These are phyloP conservation scores for Aporrectodea caliginosa DNA, from an alignment of 1,140 invertebrate species.

Conservation along the genomic window DNA sequence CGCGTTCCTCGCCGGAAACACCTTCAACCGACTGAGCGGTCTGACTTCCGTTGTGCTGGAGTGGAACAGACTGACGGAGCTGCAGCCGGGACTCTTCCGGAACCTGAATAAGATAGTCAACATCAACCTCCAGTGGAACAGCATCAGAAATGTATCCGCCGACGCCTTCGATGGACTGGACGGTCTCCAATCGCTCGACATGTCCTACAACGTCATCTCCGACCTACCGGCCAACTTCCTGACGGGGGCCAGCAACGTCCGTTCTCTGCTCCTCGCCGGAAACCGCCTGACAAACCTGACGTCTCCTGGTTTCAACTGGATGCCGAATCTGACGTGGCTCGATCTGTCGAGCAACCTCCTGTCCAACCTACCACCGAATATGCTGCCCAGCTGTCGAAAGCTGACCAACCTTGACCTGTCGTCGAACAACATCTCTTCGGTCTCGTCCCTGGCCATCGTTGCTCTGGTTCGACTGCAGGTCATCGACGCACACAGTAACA, in stretches of 20 bases:
- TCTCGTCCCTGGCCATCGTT: background rate
- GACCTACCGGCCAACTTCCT: background rate
- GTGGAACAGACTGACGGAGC: background rate
- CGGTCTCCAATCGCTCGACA: background rate
- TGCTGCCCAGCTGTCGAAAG: background rate
- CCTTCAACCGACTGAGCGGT: background rate
- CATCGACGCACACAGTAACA: background rate
- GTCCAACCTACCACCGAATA: background rate
- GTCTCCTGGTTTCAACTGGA: background rate
- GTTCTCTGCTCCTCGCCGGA: background rate
- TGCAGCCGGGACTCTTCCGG: background rate
- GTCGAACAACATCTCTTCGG: background rate
- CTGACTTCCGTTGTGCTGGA: background rate
- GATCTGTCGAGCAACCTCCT: background rate
- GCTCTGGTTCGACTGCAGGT: background rate
- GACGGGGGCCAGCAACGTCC: background rate
- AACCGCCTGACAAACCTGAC: background rate
- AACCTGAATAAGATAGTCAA: background rate
- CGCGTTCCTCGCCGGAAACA: background rate
- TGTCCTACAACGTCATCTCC: background rate
- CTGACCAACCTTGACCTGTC: background rate
- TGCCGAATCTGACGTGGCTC: background rate
- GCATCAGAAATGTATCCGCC: background rate
- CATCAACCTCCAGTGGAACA: background rate
- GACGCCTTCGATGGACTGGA: background rate